phyloP scores from a whole-genome alignment of 2,888 invertebrate species.

The Pseudococcus longispinus region DNA sequence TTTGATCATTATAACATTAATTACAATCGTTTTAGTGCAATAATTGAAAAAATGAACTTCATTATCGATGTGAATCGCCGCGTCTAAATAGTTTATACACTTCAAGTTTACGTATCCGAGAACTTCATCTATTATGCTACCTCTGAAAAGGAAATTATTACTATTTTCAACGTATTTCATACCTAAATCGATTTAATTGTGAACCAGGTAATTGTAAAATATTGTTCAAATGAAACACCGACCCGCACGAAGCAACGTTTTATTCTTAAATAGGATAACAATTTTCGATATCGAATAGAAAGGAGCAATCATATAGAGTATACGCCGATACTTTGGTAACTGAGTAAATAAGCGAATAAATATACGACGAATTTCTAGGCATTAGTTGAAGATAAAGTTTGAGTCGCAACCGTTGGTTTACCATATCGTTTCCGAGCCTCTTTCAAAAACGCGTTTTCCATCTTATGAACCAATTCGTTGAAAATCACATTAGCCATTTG shows the following conservation, averaged over 20 bases:
- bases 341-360: background rate
- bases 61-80: no score
- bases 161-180: background rate
- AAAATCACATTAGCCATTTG: constrained; percentile 92
- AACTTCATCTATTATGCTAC: background rate
- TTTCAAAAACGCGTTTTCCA: constrained; percentile 91
- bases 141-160: background rate
- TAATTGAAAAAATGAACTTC: no score
- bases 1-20: no score
- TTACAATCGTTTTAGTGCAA: no score
- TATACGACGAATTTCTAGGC: background rate
- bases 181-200: background rate
- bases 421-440: constrained; percentile 85
- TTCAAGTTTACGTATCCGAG: background rate
- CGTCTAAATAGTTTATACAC: background rate
- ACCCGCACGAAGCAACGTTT: background rate
- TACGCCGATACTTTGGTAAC: background rate
- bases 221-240: background rate
- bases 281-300: background rate
- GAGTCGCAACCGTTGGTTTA: constrained; percentile 72
- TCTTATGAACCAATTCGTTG: constrained; percentile 92
- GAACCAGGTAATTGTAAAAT: background rate
- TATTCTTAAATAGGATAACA: background rate
- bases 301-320: background rate
- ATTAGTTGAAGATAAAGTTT: constrained; percentile 59